A percentile compares a stretch with the other conserved stretches of the same genome.
These are phyloP conservation scores for Plagiodera versicolora DNA, from an alignment of 2,888 invertebrate genomes.

Conservation along the genomic window DNA sequence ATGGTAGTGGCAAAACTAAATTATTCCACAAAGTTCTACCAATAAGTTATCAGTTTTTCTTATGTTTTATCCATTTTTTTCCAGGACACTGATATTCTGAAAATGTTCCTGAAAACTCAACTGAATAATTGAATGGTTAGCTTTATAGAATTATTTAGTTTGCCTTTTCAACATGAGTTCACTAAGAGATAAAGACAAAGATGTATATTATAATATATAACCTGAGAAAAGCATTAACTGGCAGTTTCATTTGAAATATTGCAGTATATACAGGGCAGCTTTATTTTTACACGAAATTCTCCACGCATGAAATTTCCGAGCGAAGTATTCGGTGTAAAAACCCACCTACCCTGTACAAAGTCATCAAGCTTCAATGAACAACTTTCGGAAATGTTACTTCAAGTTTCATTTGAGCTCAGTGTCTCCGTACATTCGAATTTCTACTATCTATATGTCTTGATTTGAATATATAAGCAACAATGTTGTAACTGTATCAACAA, in stretches of 20 bases:
- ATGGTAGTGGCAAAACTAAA: background rate
- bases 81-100: too few relatives aligned
- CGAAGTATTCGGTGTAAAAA: background rate
- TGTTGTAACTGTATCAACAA: constrained; percentile 33
- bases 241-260: constrained; percentile 2
- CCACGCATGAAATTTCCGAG: background rate
- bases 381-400: too few relatives aligned
- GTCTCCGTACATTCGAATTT: constrained; percentile 18
- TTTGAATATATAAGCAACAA: constrained; percentile 28
- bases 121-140: background rate
- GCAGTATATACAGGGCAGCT: background rate
- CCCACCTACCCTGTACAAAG: background rate
- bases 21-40: background rate
- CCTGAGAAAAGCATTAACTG: constrained; percentile 6
- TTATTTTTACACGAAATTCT: background rate
- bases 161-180: background rate
- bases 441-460: constrained; percentile 29
- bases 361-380: too few relatives aligned
- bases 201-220: background rate
- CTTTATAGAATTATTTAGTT: background rate
- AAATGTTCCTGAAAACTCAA: too few relatives aligned
- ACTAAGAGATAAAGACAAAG: background rate
- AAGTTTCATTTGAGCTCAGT: background rate
- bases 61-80: too few relatives aligned
- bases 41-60: too few relatives aligned